phyloP scores from a whole-genome alignment of 1,140 invertebrate species.

The Leguminivora glycinivorella region DNA sequence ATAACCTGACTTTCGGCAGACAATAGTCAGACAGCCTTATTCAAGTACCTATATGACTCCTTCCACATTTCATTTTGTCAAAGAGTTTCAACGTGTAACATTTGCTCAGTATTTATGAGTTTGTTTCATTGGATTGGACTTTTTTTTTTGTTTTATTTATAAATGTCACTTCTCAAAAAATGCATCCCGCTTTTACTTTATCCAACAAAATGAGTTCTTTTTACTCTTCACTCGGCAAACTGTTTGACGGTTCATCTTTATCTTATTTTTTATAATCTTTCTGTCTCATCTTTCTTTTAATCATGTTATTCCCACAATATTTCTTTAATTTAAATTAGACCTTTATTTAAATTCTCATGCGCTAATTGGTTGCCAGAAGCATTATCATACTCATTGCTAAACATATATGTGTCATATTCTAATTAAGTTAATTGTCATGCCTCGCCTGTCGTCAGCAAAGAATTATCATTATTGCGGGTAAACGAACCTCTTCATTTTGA shows the following conservation, averaged over 20 bases:
- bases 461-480: slow-evolving; percentile 38
- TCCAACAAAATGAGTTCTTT: no score
- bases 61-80: slow-evolving; percentile 7
- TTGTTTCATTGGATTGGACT: no score
- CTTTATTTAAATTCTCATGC: neutral
- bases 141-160: no score
- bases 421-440: slow-evolving; percentile 42
- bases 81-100: slow-evolving; percentile 36
- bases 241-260: no score
- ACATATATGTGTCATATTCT: slow-evolving; percentile 30
- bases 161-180: no score
- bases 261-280: neutral
- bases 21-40: neutral
- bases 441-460: slow-evolving; percentile 36
- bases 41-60: neutral
- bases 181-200: no score
- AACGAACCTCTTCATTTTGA: slow-evolving; percentile 35
- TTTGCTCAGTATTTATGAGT: no score
- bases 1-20: slow-evolving; percentile 53
- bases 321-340: neutral
- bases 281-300: neutral
- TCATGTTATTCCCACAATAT: neutral
- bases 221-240: no score
- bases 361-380: neutral
- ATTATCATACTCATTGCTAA: slow-evolving; percentile 3